These are phyloP conservation scores for Rosalia funebris DNA, from an alignment of 2,888 invertebrate genomes.

Conservation along the genomic window DNA sequence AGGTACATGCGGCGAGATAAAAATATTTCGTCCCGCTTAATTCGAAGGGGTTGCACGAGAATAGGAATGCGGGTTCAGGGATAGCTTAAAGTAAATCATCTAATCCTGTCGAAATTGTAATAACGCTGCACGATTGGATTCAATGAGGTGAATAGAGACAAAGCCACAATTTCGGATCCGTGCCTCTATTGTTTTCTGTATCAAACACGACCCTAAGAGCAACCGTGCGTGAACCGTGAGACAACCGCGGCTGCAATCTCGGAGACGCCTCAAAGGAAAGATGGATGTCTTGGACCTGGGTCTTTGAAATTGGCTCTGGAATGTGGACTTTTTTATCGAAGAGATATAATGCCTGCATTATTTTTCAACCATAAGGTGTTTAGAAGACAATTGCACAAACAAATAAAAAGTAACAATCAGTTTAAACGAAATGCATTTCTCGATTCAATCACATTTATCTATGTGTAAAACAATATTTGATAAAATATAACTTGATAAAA, in stretches of 20 bases:
- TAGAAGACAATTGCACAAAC: no score
- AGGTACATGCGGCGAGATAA: constrained; percentile 4
- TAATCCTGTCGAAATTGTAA: constrained; percentile 35
- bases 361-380: no score
- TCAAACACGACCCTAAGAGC: constrained; percentile 14
- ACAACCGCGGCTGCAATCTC: constrained; percentile 28
- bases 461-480: no score
- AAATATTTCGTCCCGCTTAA: constrained; percentile 3
- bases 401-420: no score
- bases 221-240: constrained; percentile 31
- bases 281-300: constrained; percentile 16
- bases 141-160: constrained; percentile 45
- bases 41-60: constrained; percentile 16
- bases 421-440: no score
- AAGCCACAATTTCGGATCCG: constrained; percentile 39
- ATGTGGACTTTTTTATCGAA: no score
- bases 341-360: no score
- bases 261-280: constrained; percentile 8
- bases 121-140: constrained; percentile 36
- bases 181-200: constrained; percentile 36
- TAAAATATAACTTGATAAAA: no score
- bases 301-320: no score
- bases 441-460: no score
- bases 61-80: constrained; percentile 7
- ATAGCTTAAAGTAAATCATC: constrained; percentile 37